Evolutionary conservation across 2,113 vertebrate genomes (phyloP), one percentile per base, ranked within the genome.

Genomic region (Galemys pyrenaicus): DNA sequence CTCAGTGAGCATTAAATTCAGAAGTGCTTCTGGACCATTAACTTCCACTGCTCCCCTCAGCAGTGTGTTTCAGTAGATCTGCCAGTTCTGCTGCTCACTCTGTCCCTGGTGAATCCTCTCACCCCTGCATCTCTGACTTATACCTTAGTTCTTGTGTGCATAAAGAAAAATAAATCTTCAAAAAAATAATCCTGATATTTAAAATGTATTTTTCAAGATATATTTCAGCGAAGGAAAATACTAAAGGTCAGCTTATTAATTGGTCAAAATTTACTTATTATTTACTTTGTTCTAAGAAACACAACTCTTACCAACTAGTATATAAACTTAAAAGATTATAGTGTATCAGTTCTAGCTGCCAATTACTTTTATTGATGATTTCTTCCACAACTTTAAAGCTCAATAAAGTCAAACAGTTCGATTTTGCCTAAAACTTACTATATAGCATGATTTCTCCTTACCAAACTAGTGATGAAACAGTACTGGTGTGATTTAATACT

Each of bases 401-500:
- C 89, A 79, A 89, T 11, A 0, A 96, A 95, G 49, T 86, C 68
- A 96, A 97, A 96, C 30, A 0, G 74, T 87, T 70, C 37, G 11
- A 83, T 79, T 92, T 74, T 44, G 60, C 37, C 74, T 89, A 46
- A 73, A 90, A 83, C 92, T 94, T 91, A 41, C 6, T 49, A 71
- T 54, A 77, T 81, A 92, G 74, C 83, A 88, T 73, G 77, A 35
- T 87, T 95, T 93, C 92, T 65, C 71, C 95, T 86, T 60, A 71
- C 78, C 58, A 81, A 91, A 95, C 5, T 35, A 71, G 46, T 90
- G 83, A 97, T 94, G 75, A 82, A 97, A 94, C 58, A 94, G 79
- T 9, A 35, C 28, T 7, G 46, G 77, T 92, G 92, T 91, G 83
- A 97, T 96, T 93, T 94, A 96, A 97, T 95, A 95, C 96, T 96